Conservation (phyloP, 2,113 vertebrate species). For the Megaptera novaeangliae region DNA sequence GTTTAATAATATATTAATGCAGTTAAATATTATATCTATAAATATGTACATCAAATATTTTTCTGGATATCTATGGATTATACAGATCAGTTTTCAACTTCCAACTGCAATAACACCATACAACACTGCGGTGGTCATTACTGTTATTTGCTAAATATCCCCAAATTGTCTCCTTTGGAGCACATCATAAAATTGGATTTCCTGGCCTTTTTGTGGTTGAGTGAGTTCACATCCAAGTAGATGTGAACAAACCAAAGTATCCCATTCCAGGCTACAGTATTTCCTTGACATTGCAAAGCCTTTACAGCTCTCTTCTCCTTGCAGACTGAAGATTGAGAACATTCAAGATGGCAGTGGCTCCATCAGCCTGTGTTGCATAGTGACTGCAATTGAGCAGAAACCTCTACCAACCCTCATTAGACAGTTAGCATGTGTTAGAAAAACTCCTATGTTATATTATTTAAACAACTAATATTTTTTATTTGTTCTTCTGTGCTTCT, state of each 20-base stretch:
- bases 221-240: neutral
- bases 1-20: neutral
- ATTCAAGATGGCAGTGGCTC: neutral
- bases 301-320: neutral
- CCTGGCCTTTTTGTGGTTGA: neutral
- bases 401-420: neutral
- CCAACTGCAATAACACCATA: neutral
- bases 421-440: neutral
- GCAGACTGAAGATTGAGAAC: neutral
- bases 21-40: neutral
- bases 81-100: neutral
- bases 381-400: neutral
- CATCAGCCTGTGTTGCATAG: neutral
- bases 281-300: neutral
- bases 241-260: neutral
- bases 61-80: neutral
- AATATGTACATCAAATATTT: neutral
- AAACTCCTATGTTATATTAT: neutral
- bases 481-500: rapidly evolving
- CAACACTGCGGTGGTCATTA: neutral
- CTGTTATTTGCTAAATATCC: neutral
- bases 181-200: neutral
- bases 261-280: neutral
- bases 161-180: neutral
- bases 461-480: neutral